Evolutionary conservation across 2,797 vertebrate genomes (phyloP), one percentile per base, ranked within the genome.

Genomic region (Yasuhikotakia modesta): DNA sequence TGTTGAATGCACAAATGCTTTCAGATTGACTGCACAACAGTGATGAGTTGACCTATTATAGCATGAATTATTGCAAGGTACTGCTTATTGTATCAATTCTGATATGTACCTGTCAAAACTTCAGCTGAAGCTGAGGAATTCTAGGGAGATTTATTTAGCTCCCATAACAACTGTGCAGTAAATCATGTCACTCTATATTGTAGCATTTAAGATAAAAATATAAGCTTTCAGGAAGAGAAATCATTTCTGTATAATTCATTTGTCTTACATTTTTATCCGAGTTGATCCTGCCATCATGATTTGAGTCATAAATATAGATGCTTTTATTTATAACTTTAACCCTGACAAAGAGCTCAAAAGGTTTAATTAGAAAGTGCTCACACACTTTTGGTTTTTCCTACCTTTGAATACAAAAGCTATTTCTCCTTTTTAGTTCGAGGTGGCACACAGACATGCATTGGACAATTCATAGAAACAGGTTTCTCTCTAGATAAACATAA

Each of bases 41-140:
- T 48, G 83, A 85, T 73, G 84, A 82, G 88, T 88, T 83, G 64
- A 21, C 69, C 48, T 79, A 78, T 90, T 90, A 91, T 88, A 85
- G 85, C n/a, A 65, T 81, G 78, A 91, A 89, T 88, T 87, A 89
- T 89, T 86, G 57, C 60, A 84, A 82, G 87, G 71, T 83, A 86
- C 81, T 43, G 76, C 66, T 87, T 86, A 88, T 86, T 88, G 84
- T 89, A 87, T 86, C 87, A 89, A 89, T 83, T 85, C 82, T 67
- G 85, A 82, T 73, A 75, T 83, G 43, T 86, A 89, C 87, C 89
- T 86, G 85, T 80, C 75, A 46, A 86, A 73, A 87, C 73, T 58
- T 63, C 63, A 87, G 86, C 89, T 90, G 83, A 88, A 86, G 88
- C 90, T 85, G 1, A 84, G 87, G 83, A 70, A 84, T 39, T 79